These are phyloP conservation scores for Drosophila gaucha DNA, from an alignment of 2,888 invertebrate genomes.

Conservation along the genomic window DNA sequence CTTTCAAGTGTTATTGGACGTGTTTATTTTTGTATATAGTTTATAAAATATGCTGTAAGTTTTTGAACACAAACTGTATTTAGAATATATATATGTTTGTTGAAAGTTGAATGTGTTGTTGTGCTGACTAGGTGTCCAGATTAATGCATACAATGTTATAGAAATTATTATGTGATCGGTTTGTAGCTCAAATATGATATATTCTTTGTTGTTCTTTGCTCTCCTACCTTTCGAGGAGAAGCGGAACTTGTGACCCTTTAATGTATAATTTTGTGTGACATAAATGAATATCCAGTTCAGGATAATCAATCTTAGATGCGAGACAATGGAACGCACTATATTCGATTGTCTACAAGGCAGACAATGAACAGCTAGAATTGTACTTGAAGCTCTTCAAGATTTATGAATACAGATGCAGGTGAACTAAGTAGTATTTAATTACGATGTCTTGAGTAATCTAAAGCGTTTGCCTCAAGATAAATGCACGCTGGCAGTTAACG, in stretches of 20 bases:
- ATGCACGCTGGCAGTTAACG: slow-evolving; percentile 77
- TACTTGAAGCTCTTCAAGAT: slow-evolving; percentile 42
- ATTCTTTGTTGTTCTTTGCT: slow-evolving; percentile 69
- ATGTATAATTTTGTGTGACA: slow-evolving; percentile 38
- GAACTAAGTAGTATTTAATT: slow-evolving; percentile 29
- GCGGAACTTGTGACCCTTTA: slow-evolving; percentile 79
- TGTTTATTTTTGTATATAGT: slow-evolving; percentile 55
- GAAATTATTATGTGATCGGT: slow-evolving; percentile 33
- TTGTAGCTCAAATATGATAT: slow-evolving; percentile 28
- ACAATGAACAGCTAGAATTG: slow-evolving; percentile 82
- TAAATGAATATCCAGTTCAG: slow-evolving; percentile 30
- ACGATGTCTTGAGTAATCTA: slow-evolving; percentile 6
- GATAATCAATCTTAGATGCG: slow-evolving; percentile 49
- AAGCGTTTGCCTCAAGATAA: slow-evolving; percentile 61
- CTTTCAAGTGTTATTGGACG: slow-evolving; percentile 49
- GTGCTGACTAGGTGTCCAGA: slow-evolving; percentile 60
- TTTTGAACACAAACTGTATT: slow-evolving; percentile 50
- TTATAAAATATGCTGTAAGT: slow-evolving; percentile 57
- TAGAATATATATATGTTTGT: slow-evolving; percentile 32
- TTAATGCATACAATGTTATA: slow-evolving; percentile 45
- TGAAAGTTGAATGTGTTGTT: slow-evolving; percentile 35
- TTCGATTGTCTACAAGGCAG: slow-evolving; percentile 83
- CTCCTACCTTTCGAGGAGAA: slow-evolving; percentile 77
- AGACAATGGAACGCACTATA: slow-evolving; percentile 77
- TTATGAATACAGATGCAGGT: slow-evolving; percentile 32